Base-by-base conservation (phyloP, 1,140 invertebrate species). In the Cydia fagiglandana region DNA sequence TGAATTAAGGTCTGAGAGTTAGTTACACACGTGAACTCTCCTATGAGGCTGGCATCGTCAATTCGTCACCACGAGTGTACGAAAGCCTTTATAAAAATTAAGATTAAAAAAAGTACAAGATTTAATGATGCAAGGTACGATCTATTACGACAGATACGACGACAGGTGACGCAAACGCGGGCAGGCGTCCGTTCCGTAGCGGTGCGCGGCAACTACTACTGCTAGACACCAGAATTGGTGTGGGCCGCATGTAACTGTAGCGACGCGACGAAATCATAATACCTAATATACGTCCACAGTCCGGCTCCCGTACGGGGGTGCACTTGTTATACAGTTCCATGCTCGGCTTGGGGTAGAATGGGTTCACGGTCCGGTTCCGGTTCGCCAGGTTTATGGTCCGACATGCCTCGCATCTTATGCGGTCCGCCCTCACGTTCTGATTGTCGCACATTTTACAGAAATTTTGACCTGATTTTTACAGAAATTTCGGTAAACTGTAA, bases 271-370 rank as follows among this genome's bases (percentile, higher is more conserved):
- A 24, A 1, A 24, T 24, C 24, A 2, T 2, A 30, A 4, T 76
- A 90, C 89, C 88, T 77, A 84, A 79, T 17, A 88, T 85, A 24
- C 79, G 84, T 64, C 81, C 68, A 70, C 88, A 89, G 66, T 82
- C 80, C 30, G 86, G 73, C 76, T 83, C 87, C 74, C 79, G 76
- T 1, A 78, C 77, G 2, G 84, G 86, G 34, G 77, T 83, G 75
- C 89, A 90, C 83, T 92, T 92, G 17, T 91, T 88, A 77, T 91
- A 91, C 50, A 91, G 80, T 75, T 91, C 87, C 88, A 91, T 91
- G 73, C 91, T 83, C 28, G 88, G 88, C 70, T 92, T 92, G 0
- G 83, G 82, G 13, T 86, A 81, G 17, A 81, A 84, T 6, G 85
- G 76, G 38, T 85, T 80, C 38, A 24, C 24, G 24, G 24, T 24